Base-by-base conservation (phyloP, 2,888 invertebrate genomes). In the Andrena praecox region DNA sequence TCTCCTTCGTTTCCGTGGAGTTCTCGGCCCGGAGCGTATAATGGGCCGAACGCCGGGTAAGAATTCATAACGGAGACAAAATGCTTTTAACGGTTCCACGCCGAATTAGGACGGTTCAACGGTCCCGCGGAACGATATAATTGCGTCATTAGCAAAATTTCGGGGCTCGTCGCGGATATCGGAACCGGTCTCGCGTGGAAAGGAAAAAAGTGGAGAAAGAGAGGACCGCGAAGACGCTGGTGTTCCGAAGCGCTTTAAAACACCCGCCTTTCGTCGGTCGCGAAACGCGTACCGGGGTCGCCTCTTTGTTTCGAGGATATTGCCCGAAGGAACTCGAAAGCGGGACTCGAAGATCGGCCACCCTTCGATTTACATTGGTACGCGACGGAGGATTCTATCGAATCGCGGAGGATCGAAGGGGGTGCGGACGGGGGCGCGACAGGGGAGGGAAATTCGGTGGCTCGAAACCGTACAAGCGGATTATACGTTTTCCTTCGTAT, bases 401-500 rank as follows among this genome's bases (percentile, higher is more conserved):
- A 88, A 91, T 92, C 87, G 90, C 79, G 81, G 85, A 82, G 84
- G 87, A 89, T 89, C 87, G 87, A 79, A 80, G 83, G 85, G 85
- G 82, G 85, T 85, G n/a, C 85, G 84, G 20, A 62, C 42, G 31
- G 50, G n/a, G 76, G 77, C 79, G 81, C 69, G 74, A 63, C 76
- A 75, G 80, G 66, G 74, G 67, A 81, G 78, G 59, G 66, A 71
- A 83, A 68, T 73, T 75, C 78, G 82, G 68, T 81, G 74, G 78
- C 69, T 82, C 82, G 89, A 85, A 80, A 87, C 85, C 86, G 87
- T 87, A 91, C 87, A 91, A 89, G 91, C 91, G 87, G 91, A 91
- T 89, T 90, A 91, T 90, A 90, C 89, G 91, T 91, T 91, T 92
- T 90, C 89, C 89, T 91, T 89, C 87, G 91, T 91, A 93, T 93